phyloP scores from a whole-genome alignment of 2,888 invertebrate genomes.

The Chrysolina americana region DNA sequence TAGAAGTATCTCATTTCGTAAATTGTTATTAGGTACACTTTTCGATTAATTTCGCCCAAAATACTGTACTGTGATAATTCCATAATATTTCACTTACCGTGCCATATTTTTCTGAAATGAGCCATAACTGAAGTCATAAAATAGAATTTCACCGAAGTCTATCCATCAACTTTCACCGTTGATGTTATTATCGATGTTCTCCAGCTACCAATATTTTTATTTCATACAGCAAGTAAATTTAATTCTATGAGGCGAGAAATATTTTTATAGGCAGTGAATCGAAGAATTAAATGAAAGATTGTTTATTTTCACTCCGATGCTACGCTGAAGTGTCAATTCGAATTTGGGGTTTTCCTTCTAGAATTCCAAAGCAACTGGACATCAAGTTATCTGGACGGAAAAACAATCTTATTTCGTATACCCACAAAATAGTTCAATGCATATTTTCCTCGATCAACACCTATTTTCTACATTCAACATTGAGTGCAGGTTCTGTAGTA shows the following conservation, averaged over 20 bases:
- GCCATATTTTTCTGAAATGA: not conserved
- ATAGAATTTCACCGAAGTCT: not conserved
- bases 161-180: not conserved
- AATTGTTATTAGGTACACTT: too few relatives aligned
- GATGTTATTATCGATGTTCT: constrained; percentile 2
- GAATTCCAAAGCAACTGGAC: not conserved
- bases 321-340: not conserved
- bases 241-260: not conserved
- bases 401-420: too few relatives aligned
- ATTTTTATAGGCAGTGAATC: constrained; percentile 10
- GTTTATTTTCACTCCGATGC: not conserved
- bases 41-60: too few relatives aligned
- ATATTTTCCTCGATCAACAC: too few relatives aligned
- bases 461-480: too few relatives aligned
- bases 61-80: too few relatives aligned
- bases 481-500: too few relatives aligned
- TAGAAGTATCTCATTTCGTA: too few relatives aligned
- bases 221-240: not conserved
- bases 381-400: not conserved
- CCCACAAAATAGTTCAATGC: too few relatives aligned
- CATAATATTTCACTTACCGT: too few relatives aligned
- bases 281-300: not conserved
- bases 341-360: too few relatives aligned
- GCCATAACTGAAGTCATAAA: not conserved
- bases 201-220: constrained; percentile 2